Evolutionary conservation across 2,113 vertebrate genomes (phyloP).

Genomic region (Dromiciops gliroides): DNA sequence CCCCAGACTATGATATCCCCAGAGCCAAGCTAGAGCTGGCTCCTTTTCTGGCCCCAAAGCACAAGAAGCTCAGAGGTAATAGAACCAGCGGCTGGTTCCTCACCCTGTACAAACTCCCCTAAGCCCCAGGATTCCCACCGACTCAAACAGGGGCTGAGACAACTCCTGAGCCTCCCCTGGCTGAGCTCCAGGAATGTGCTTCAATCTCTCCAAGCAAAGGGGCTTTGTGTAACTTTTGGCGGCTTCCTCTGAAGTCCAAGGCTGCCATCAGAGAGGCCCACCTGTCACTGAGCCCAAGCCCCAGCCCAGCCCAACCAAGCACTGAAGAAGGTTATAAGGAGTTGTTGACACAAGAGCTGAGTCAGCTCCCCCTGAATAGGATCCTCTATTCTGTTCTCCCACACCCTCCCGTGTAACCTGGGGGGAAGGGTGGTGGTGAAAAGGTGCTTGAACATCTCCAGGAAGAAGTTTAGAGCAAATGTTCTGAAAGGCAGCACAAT

Average conservation of each 20-base stretch:
- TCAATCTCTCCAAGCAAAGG: not conserved
- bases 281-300: not conserved
- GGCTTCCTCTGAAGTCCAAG: not conserved
- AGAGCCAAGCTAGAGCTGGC: not conserved
- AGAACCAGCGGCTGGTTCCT: not conserved
- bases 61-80: not conserved
- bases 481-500: not conserved
- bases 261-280: not conserved
- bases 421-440: not conserved
- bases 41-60: not conserved
- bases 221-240: not conserved
- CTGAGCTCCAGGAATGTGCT: not conserved
- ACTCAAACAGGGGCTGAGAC: not conserved
- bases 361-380: not conserved
- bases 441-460: not conserved
- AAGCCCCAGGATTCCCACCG: not conserved
- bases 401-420: not conserved
- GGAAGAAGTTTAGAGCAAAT: not conserved
- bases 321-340: not conserved
- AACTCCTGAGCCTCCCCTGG: not conserved
- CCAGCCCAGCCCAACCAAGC: not conserved
- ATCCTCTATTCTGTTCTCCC: not conserved
- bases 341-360: not conserved
- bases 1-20: not conserved
- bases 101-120: not conserved